Percentiles rank a stretch among this genome's conserved stretches.
Conservation (phyloP, 92 coral and sea anemone genomes). For the Phymanthus crucifer region DNA sequence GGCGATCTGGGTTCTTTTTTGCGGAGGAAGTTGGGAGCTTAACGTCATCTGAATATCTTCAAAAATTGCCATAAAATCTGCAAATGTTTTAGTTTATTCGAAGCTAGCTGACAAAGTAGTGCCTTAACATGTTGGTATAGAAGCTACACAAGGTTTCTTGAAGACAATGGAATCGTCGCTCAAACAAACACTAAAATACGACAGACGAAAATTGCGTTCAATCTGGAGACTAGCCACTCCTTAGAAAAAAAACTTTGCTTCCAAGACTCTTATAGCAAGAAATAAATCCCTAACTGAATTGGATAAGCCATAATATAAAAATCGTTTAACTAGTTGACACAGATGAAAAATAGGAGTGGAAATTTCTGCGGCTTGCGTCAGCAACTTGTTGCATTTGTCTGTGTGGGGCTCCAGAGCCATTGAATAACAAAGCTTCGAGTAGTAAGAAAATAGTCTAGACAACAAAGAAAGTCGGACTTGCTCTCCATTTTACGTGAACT, state of each 20-base stretch:
- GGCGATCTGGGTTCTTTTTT: not conserved
- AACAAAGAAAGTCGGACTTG: not conserved
- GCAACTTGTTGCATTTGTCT: conserved; percentile 47
- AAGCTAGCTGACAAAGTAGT: not conserved
- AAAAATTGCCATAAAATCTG: not conserved
- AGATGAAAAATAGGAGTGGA: not conserved
- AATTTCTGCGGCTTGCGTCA: not conserved
- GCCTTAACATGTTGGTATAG: not conserved
- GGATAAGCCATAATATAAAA: not conserved
- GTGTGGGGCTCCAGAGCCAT: not conserved
- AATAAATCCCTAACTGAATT: not conserved
- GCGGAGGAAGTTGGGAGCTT: not conserved
- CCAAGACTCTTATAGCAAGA: not conserved
- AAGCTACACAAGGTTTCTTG: not conserved
- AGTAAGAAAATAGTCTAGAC: not conserved
- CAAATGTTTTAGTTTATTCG: not conserved
- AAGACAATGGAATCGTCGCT: not conserved
- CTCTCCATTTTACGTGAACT: conserved; percentile 1
- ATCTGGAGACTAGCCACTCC: not conserved
- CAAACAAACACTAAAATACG: not conserved
- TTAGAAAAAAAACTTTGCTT: not conserved
- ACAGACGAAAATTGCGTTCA: not conserved
- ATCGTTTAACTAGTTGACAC: not conserved
- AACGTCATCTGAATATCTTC: not conserved
- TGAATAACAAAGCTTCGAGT: not conserved